Percentiles rank a stretch among this genome's conserved stretches.
Conservation (phyloP, 2,888 invertebrate genomes). For the Mylabris sibirica region DNA sequence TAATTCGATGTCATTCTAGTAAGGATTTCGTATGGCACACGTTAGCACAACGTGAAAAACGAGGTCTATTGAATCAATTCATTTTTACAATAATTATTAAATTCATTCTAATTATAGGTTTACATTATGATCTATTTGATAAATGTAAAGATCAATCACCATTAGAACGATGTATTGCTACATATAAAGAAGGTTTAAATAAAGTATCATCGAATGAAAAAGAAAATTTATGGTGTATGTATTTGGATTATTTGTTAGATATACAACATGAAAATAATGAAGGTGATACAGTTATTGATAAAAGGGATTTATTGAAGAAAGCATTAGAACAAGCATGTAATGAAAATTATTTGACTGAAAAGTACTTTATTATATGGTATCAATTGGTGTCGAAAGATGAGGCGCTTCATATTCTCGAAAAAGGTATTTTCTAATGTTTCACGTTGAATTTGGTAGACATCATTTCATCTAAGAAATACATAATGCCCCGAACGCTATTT, state of each 20-base stretch:
- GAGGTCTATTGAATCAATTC: constrained; percentile 56
- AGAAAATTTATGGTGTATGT: constrained; percentile 51
- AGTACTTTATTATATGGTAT: constrained; percentile 53
- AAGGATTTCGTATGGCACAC: constrained; percentile 68
- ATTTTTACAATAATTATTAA: neutral
- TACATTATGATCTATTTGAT: constrained; percentile 22
- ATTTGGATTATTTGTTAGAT: constrained; percentile 66
- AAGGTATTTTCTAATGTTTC: constrained; percentile 32
- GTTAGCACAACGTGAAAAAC: constrained; percentile 68
- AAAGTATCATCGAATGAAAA: constrained; percentile 39
- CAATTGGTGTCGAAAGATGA: constrained; percentile 46
- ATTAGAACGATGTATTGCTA: neutral
- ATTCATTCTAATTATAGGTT: constrained; percentile 29
- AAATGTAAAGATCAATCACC: constrained; percentile 16
- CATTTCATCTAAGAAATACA: too few relatives aligned
- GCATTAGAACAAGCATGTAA: constrained; percentile 57
- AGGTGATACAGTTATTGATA: constrained; percentile 60
- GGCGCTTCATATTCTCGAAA: constrained; percentile 44
- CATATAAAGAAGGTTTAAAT: constrained; percentile 48
- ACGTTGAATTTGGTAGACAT: neutral
- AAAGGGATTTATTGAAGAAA: constrained; percentile 60
- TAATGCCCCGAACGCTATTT: too few relatives aligned
- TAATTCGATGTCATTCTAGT: constrained; percentile 63
- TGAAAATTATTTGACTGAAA: constrained; percentile 47
- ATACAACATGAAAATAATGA: constrained; percentile 63